phyloP scores from a whole-genome alignment of 2,888 invertebrate species.

The Caenorhabditis doughertyi region DNA sequence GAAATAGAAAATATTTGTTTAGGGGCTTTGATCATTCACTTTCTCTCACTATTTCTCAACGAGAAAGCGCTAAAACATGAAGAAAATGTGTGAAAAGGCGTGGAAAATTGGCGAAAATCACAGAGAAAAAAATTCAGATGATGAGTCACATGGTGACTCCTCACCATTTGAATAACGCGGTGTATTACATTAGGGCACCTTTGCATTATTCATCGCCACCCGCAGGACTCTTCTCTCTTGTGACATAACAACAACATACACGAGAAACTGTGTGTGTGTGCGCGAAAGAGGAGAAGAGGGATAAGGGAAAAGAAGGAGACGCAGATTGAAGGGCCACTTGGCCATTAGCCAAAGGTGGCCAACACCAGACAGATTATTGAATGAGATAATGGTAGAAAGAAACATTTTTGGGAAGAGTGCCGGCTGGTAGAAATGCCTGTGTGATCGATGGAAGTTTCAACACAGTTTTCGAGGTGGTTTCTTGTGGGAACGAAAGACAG shows the following conservation, averaged over 20 bases:
- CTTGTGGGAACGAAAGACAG: too few relatives aligned
- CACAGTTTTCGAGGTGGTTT: too few relatives aligned
- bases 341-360: not conserved
- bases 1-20: slow-evolving; percentile 42
- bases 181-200: slow-evolving; percentile 20
- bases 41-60: slow-evolving; percentile 23
- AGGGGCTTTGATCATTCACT: slow-evolving; percentile 27
- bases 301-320: not conserved
- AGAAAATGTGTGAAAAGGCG: not conserved
- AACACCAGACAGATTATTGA: not conserved
- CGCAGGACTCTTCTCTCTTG: too few relatives aligned
- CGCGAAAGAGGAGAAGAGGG: not conserved
- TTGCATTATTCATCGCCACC: slow-evolving; percentile 13
- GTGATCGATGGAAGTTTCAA: too few relatives aligned
- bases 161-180: slow-evolving; percentile 8
- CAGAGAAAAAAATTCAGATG: not conserved
- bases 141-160: too few relatives aligned
- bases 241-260: not conserved
- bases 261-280: not conserved
- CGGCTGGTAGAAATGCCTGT: not conserved
- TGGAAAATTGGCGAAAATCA: too few relatives aligned
- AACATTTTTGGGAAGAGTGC: not conserved
- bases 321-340: not conserved
- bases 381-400: slow-evolving; percentile 8
- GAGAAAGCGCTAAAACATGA: slow-evolving; percentile 23